Percentiles rank a stretch among this genome's conserved stretches.
Evolutionary conservation across 2,797 vertebrate species (phyloP).

Genomic region (Amblyopsis hoosieri): DNA sequence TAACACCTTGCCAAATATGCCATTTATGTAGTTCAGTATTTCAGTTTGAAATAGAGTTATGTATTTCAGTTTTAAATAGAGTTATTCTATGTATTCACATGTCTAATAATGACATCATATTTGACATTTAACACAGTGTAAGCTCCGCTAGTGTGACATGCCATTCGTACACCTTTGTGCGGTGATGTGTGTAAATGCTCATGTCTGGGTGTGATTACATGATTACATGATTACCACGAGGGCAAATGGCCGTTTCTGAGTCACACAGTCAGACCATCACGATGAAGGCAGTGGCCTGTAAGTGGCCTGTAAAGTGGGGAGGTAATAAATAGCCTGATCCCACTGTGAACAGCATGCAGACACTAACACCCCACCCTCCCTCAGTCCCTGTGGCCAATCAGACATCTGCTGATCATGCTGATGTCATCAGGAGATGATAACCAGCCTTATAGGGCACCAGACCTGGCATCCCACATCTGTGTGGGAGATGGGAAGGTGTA

Average conservation of each 20-base stretch:
- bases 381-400: conserved; percentile 65
- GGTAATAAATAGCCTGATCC: conserved; percentile 68
- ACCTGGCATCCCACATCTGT: conserved; percentile 58
- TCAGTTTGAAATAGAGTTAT: no score
- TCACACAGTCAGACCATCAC: conserved; percentile 38
- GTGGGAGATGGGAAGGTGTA: conserved; percentile 4
- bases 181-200: neutral
- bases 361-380: neutral
- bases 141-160: no score
- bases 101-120: no score
- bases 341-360: conserved; percentile 52
- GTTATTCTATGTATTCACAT: no score
- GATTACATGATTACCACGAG: conserved; percentile 41
- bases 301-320: conserved; percentile 63
- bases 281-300: conserved; percentile 55
- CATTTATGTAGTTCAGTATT: no score
- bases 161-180: no score
- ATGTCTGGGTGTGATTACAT: conserved; percentile 34
- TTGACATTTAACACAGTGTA: no score
- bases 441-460: conserved; percentile 65
- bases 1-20: no score
- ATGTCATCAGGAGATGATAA: conserved; percentile 81
- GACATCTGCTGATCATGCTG: conserved; percentile 79
- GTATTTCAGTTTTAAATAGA: no score
- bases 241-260: conserved; percentile 43